Evolutionary conservation across 2,797 vertebrate genomes (phyloP).

Genomic region (Mallotus villosus): DNA sequence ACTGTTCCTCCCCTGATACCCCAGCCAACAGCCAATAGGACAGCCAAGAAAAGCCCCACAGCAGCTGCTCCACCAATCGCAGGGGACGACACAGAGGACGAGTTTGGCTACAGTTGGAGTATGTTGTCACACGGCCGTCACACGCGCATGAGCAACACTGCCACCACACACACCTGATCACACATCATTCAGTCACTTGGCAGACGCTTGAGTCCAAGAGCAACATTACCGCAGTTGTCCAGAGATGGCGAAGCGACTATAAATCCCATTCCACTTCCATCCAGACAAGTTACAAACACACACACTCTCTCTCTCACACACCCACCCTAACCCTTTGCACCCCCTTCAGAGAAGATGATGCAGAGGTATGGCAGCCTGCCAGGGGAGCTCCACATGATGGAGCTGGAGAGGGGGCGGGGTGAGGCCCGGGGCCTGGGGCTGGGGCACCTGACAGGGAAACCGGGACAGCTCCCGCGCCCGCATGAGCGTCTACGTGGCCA

Average conservation of each 20-base stretch:
- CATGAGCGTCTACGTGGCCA: constrained; percentile 88
- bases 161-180: neutral
- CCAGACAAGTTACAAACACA: too few relatives aligned
- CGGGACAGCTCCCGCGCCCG: constrained; percentile 82
- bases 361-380: constrained; percentile 86
- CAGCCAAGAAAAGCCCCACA: constrained; percentile 4
- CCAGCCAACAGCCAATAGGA: constrained; percentile 8
- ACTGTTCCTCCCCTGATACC: neutral
- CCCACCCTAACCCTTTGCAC: constrained; percentile 16
- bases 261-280: too few relatives aligned
- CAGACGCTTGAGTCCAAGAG: too few relatives aligned
- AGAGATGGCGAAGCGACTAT: too few relatives aligned
- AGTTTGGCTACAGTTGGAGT: constrained; percentile 82
- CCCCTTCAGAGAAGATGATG: constrained; percentile 79
- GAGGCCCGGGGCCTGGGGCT: constrained; percentile 85
- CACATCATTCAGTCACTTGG: too few relatives aligned
- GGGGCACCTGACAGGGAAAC: constrained; percentile 87
- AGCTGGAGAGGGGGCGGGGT: constrained; percentile 86
- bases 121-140: constrained; percentile 47
- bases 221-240: too few relatives aligned
- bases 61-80: neutral
- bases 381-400: constrained; percentile 87
- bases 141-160: neutral
- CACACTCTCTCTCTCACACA: neutral
- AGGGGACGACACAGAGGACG: constrained; percentile 70